Evolutionary conservation across 1,140 invertebrate genomes (phyloP).

Genomic region (Lepidurus apus): DNA sequence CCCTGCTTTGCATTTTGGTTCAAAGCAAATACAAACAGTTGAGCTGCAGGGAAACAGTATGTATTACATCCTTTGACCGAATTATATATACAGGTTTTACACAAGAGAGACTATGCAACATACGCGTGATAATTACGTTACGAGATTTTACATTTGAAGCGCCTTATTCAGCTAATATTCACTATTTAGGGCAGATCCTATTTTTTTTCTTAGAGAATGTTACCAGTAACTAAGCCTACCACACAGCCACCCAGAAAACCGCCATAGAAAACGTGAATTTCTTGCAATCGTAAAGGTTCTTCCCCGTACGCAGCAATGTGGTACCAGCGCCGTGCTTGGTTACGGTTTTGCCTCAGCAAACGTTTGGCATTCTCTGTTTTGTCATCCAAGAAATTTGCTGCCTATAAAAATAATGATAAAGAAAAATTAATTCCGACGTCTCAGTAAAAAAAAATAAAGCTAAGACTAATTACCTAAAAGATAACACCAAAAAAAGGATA

Average conservation of each 20-base stretch:
- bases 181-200: neutral
- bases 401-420: constrained; percentile 51
- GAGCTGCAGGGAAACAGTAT: too few species aligned
- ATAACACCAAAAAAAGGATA: neutral
- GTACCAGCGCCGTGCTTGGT: constrained; percentile 65
- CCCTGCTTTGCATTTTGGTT: too few species aligned
- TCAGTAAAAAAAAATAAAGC: too few species aligned
- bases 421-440: neutral
- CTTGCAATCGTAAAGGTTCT: constrained; percentile 56
- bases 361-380: constrained; percentile 71
- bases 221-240: constrained; percentile 50
- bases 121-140: neutral
- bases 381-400: constrained; percentile 67
- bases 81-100: too few species aligned
- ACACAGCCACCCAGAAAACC: constrained; percentile 67
- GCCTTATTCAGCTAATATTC: neutral
- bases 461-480: neutral
- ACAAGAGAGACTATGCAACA: too few species aligned
- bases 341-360: constrained; percentile 59
- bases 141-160: neutral
- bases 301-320: constrained; percentile 58
- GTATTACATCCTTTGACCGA: too few species aligned
- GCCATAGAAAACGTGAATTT: constrained; percentile 66
- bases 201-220: constrained; percentile 27
- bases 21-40: too few species aligned